Evolutionary conservation across 2,888 invertebrate genomes (phyloP), one percentile per base, ranked within the genome.

Genomic region (Lathronympha strigana): DNA sequence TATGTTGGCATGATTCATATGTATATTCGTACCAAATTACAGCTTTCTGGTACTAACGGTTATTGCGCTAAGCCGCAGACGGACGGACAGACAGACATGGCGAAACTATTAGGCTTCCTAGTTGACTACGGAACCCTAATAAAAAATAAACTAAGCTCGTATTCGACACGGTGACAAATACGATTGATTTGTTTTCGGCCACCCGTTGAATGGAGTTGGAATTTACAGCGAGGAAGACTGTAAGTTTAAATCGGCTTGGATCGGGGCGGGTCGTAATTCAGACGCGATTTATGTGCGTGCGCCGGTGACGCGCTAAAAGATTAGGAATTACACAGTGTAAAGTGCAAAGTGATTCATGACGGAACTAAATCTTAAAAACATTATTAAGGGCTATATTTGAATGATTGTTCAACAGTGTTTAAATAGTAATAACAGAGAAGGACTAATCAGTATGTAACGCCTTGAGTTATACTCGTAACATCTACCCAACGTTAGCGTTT

Each of bases 261-360:
- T 84, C 74, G 77, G 81, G 79, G 78, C 73, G 73, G 78, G 72
- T 81, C 85, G 86, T 90, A 88, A 87, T 79, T 90, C 85, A 85
- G 75, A 72, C 69, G 74, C 77, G 80, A 90, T 90, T 90, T 89
- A 91, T 90, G 89, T 90, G 89, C 89, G 88, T 90, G 89, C 88
- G 86, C 85, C 79, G 85, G 77, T 86, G 88, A 89, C 87, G 84
- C 76, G 82, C 78, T 90, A 90, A 90, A 84, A 90, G 88, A 90
- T 91, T 90, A 89, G 87, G 86, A 79, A 78, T 75, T 73, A 74
- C 72, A 70, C 70, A 68, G 69, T 47, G 69, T 53, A 58, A 38
- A 67, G 68, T 58, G 51, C 28, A 13, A 6, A 28, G 28, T 28
- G 55, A 43, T 55, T 43, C 31, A 19, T 28, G 43, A 57, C n/a